Evolutionary conservation across 1,140 invertebrate species (phyloP).

Genomic region (Babylonia areolata): DNA sequence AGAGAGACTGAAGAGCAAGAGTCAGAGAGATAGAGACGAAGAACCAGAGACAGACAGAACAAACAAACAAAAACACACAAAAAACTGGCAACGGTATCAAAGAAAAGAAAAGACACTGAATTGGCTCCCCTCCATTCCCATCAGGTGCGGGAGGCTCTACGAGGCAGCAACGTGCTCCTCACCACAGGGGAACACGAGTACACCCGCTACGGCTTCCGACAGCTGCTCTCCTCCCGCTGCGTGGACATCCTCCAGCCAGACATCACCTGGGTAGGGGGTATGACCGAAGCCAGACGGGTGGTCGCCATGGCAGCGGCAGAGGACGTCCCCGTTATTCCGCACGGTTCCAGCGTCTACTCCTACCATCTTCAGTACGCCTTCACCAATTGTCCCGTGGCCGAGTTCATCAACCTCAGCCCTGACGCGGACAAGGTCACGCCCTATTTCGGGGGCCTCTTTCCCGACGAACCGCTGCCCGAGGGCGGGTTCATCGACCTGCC

Average conservation of each 20-base stretch:
- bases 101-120: too few relatives aligned
- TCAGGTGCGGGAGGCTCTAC: constrained; percentile 61
- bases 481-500: constrained; percentile 70
- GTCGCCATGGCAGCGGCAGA: constrained; percentile 69
- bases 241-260: constrained; percentile 73
- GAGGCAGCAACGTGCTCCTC: constrained; percentile 62
- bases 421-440: constrained; percentile 66
- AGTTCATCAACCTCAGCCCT: constrained; percentile 70
- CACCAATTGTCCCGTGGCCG: constrained; percentile 69
- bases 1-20: too few relatives aligned
- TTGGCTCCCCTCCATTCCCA: too few relatives aligned
- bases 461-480: constrained; percentile 69
- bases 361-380: constrained; percentile 73
- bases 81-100: too few relatives aligned
- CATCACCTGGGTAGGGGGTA: constrained; percentile 70
- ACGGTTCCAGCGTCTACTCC: constrained; percentile 71
- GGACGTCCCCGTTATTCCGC: constrained; percentile 68
- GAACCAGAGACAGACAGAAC: too few relatives aligned
- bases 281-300: constrained; percentile 67
- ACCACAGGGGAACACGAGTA: constrained; percentile 73
- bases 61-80: too few relatives aligned
- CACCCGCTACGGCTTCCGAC: constrained; percentile 68
- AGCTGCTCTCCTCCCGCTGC: constrained; percentile 63
- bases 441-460: constrained; percentile 70
- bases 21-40: too few relatives aligned